These are phyloP conservation scores for Danio rerio DNA, from an alignment of 2,113 vertebrate genomes.

Conservation along the genomic window GRCz12tu NC_133193.1:5334501-5335000, in stretches of 20 bases:
- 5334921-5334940: conserved; percentile 69
- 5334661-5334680: conserved; percentile 35
- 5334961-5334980: conserved; percentile 25
- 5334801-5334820: conserved; percentile 55
- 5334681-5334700: conserved; percentile 39
- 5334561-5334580: conserved; percentile 16
- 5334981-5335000: conserved; percentile 27
- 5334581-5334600: background rate
- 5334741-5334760: conserved; percentile 47
- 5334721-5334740: conserved; percentile 34
- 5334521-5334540: background rate
- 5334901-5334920: conserved; percentile 57
- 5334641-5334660: conserved; percentile 33
- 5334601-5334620: conserved; percentile 17
- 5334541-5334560: background rate
- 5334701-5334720: conserved; percentile 19
- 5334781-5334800: conserved; percentile 65
- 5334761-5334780: conserved; percentile 51
- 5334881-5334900: conserved; percentile 68
- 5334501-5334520: too few relatives aligned
- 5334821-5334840: conserved; percentile 43
- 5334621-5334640: conserved; percentile 23
- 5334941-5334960: conserved; percentile 68
- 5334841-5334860: conserved; percentile 41
- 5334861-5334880: conserved; percentile 55